phyloP scores from a whole-genome alignment of 2,113 vertebrate genomes.

The Colaptes auratus region DNA sequence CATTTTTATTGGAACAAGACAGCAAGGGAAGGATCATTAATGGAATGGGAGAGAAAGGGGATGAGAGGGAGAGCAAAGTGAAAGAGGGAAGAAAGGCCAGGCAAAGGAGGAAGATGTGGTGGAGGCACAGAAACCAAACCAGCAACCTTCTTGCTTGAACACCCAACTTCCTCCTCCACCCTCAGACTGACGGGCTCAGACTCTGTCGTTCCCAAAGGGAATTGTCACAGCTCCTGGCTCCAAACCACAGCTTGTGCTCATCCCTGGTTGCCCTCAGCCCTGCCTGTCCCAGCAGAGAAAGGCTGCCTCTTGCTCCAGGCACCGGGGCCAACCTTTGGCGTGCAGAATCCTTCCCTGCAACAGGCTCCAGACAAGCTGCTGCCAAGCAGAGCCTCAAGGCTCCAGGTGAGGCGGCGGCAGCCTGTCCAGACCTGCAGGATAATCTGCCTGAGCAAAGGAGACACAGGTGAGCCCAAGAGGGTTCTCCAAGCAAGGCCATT shows the following conservation, averaged over 20 bases:
- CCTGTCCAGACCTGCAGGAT: not conserved
- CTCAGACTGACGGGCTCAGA: not conserved
- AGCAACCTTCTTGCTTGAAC: not conserved
- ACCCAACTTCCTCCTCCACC: not conserved
- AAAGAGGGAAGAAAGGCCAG: not conserved
- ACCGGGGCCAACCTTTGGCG: not conserved
- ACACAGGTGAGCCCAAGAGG: not conserved
- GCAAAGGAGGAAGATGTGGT: not conserved
- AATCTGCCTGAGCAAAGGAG: not conserved
- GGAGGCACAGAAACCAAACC: not conserved
- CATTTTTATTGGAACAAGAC: constrained; percentile 10
- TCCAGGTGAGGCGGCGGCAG: not conserved
- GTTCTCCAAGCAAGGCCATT: not conserved
- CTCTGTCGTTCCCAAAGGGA: not conserved
- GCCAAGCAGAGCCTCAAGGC: not conserved
- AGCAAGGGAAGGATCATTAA: not conserved
- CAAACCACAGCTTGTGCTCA: not conserved
- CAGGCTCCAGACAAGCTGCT: not conserved
- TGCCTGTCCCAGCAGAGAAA: not conserved
- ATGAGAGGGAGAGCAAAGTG: not conserved
- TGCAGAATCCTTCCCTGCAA: not conserved
- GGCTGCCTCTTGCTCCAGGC: not conserved
- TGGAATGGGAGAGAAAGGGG: not conserved
- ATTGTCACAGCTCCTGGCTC: accelerated
- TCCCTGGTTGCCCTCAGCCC: not conserved